Evolutionary conservation across 2,113 vertebrate genomes (phyloP), one percentile per base, ranked within the genome.

Genomic region (Bostrychus sinensis): DNA sequence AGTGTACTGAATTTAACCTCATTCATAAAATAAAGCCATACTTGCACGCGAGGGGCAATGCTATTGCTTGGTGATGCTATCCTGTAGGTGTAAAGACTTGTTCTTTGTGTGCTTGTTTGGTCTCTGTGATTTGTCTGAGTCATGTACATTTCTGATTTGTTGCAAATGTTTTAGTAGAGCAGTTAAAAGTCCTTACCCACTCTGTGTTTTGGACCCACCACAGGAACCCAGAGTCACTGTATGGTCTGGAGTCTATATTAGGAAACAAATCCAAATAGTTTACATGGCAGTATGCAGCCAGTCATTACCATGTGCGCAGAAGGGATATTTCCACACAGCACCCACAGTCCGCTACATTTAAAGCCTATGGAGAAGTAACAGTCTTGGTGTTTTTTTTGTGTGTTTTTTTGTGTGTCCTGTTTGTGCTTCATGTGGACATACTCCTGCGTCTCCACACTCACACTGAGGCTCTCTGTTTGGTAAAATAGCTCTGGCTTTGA

Each of bases 381-480:
- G 20, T 46, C 37, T 38, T 25, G 3, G 4, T 14, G 45, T 20
- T 48, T 48, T 51, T 14, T 32, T 17, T n/a, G 37, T 39, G 20
- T 61, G 12, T 17, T 19, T n/a, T n/a, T n/a, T n/a, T n/a, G n/a
- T n/a, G 3, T 1, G 51, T 43, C 26, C 22, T 69, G 53, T 75
- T 78, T 77, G 32, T 22, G 4, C 53, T 30, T 38, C 39, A 20
- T 61, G 55, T 65, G 36, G 61, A 60, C 68, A 3, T 45, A 55
- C 4, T n/a, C 5, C 43, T 25, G 28, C n/a, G 53, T 20, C 70
- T 36, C 23, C 56, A 32, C 23, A 48, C 45, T 56, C 42, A 9
- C 72, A 59, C 62, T 63, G 65, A 0, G 42, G 62, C 41, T 83
- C 74, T 78, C 76, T 85, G 82, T 82, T 28, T 83, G 55, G 65